These are phyloP conservation scores for Peromyscus leucopus DNA, from an alignment of 2,113 vertebrate genomes.

Conservation along the genomic window DNA sequence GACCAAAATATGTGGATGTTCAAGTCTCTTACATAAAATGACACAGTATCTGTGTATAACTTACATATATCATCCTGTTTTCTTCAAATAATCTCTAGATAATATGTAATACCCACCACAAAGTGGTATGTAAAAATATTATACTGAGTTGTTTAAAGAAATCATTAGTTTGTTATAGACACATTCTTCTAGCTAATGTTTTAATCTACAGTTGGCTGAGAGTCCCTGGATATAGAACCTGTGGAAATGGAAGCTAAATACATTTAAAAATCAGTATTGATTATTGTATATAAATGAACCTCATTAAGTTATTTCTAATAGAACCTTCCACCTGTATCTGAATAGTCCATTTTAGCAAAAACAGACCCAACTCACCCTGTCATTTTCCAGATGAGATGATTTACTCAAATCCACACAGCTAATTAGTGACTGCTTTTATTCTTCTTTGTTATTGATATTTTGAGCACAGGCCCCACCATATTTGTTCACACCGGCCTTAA, in stretches of 20 bases:
- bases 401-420: not conserved
- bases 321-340: not conserved
- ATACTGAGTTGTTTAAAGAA: not conserved
- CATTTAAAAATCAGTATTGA: not conserved
- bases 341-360: not conserved
- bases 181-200: not conserved
- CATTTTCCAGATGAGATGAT: not conserved
- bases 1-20: not conserved
- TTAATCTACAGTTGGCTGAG: not conserved
- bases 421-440: not conserved
- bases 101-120: not conserved
- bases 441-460: not conserved
- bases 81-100: not conserved
- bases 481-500: not conserved
- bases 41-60: not conserved
- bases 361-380: not conserved
- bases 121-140: not conserved
- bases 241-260: not conserved
- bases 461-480: not conserved
- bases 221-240: not conserved
- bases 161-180: not conserved
- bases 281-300: not conserved
- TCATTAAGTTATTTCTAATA: constrained; percentile 12
- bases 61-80: not conserved
- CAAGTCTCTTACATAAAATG: not conserved